phyloP scores from a whole-genome alignment of 2,888 invertebrate genomes.

The Hirudinaria manillensis region DNA sequence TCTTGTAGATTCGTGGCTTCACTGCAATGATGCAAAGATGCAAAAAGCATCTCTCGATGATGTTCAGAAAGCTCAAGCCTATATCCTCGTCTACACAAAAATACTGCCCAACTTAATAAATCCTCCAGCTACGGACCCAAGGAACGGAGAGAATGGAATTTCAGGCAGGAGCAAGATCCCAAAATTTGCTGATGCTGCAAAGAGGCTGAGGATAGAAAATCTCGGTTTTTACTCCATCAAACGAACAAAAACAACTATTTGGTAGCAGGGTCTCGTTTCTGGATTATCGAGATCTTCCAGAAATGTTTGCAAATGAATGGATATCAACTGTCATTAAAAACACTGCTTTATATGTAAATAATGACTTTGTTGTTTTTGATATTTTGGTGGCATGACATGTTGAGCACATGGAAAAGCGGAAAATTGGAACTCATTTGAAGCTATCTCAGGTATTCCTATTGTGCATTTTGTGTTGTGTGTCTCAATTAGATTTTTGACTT shows the following conservation, averaged over 20 bases:
- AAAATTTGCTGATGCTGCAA: conserved; percentile 21
- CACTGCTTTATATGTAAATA: no score
- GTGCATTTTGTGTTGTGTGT: no score
- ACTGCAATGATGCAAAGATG: conserved; percentile 52
- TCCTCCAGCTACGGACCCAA: not conserved
- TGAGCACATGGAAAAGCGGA: no score
- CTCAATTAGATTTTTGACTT: no score
- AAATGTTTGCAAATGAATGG: no score
- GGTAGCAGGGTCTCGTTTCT: not conserved
- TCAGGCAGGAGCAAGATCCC: conserved; percentile 5
- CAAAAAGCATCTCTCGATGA: conserved; percentile 45
- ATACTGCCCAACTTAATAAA: conserved; percentile 20
- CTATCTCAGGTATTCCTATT: no score
- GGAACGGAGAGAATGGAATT: not conserved
- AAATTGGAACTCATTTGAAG: no score
- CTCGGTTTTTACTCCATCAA: conserved; percentile 14
- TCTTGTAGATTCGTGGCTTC: conserved; percentile 50
- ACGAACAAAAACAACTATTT: conserved; percentile 20
- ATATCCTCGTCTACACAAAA: conserved; percentile 51
- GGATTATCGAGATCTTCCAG: no score
- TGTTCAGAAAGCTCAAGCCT: conserved; percentile 50
- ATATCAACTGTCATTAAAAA: no score
- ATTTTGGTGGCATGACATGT: no score
- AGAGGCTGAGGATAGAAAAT: conserved; percentile 15
- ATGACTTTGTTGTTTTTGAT: no score